Base-by-base conservation (phyloP, 2,888 invertebrate species). In the Julus scanicus region DNA sequence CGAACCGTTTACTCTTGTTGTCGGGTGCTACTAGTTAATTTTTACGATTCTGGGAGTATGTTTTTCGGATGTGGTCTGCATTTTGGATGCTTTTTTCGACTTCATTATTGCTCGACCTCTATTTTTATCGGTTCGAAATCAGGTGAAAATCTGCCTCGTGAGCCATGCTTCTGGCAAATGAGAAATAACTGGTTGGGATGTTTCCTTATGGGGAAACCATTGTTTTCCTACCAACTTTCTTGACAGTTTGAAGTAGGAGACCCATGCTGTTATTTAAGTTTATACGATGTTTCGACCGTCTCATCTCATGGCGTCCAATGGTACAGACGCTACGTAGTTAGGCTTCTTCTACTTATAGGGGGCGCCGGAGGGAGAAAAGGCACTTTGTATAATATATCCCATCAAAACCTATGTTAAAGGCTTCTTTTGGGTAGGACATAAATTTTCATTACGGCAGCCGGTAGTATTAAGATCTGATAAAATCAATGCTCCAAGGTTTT, bases 111-210 rank as follows among this genome's bases (percentile, higher is more conserved):
- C 63, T 63, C 63, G 63, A 63, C 63, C 63, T 63, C 63, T 9
- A 63, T 63, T 63, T 9, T 63, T 63, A 63, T 63, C 63, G 20
- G 20, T 15, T 63, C 63, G n/a, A 63, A 63, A 63, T 63, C 20
- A 63, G 63, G 1, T 2, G 3, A 63, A 63, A 63, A 63, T 63
- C 3, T 63, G 9, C 20, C 13, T 29, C 29, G 29, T 29, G 29
- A 29, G 29, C 29, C 29, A 29, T 20, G 63, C 63, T 63, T 63
- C 63, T 63, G 63, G 63, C 20, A 15, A 63, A 63, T 15, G 63
- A 5, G 63, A 63, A 63, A 63, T 63, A 63, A 63, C 63, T 63
- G 63, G 63, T 63, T 63, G 20, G 63, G 63, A 63, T 15, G 63
- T 20, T 63, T 63, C 63, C 63, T 63, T 20, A 15, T 57, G 63